Conservation (phyloP, 1,140 invertebrate genomes). For the Drosophila ohnishii region DNA sequence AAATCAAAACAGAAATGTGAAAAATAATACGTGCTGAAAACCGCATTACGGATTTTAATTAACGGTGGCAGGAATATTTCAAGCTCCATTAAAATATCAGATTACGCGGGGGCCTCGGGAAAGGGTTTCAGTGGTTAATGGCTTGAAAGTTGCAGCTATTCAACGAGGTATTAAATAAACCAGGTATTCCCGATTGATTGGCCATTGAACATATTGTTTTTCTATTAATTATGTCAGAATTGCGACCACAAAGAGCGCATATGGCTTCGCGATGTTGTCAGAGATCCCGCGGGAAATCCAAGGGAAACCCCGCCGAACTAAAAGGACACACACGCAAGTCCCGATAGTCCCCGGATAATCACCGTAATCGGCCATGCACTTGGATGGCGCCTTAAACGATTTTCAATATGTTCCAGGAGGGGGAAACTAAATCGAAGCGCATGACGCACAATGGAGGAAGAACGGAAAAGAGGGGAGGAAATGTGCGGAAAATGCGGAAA, state of each 20-base stretch:
- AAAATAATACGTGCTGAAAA: conserved; percentile 51
- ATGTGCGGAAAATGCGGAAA: conserved; percentile 61
- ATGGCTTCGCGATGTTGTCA: conserved; percentile 66
- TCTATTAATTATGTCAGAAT: conserved; percentile 69
- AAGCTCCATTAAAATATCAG: conserved; percentile 75
- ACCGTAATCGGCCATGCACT: conserved; percentile 78
- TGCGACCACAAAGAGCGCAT: conserved; percentile 64
- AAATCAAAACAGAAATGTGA: background rate
- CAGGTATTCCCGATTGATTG: conserved; percentile 27
- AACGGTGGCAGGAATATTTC: conserved; percentile 47
- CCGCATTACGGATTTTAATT: conserved; percentile 78
- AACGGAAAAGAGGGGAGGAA: conserved; percentile 7
- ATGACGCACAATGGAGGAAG: conserved; percentile 76
- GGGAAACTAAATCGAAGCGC: conserved; percentile 23
- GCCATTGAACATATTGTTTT: conserved; percentile 77
- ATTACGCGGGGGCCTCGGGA: conserved; percentile 34
- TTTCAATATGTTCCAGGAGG: conserved; percentile 65
- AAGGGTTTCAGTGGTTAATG: conserved; percentile 60
- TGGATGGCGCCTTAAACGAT: conserved; percentile 68
- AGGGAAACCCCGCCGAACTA: conserved; percentile 9
- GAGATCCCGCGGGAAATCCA: conserved; percentile 68
- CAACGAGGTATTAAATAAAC: no score
- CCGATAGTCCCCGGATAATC: conserved; percentile 69
- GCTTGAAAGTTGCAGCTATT: conserved; percentile 1
- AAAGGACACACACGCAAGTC: conserved; percentile 53